Evolutionary conservation across 2,113 vertebrate species (phyloP), one percentile per base, ranked within the genome.

Genomic region (Vicugna pacos): DNA sequence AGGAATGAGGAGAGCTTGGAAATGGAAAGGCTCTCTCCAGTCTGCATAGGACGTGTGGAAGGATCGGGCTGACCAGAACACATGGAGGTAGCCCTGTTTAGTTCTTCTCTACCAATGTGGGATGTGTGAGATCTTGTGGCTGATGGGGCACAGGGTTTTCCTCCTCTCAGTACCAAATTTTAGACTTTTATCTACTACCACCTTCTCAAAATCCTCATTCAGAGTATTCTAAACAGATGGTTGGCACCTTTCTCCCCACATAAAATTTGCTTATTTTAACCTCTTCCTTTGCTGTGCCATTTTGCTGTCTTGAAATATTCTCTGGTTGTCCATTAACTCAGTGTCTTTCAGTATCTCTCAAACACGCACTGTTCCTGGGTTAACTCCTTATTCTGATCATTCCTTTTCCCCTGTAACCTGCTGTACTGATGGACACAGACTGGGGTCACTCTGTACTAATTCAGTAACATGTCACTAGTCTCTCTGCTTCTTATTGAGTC

Each of bases 71-170:
- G 24, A 92, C 30, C 28, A 77, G 42, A 65, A 64, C 38, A 50
- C 65, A 54, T 87, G 24, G 62, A 97, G 95, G 92, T 97, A 93
- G n/a, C n/a, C 8, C 30, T 52, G 6, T 19, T 50, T n/a, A 54
- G 20, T 13, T 58, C 35, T 70, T 35, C 52, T 88, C 67, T 64
- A 32, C 65, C 75, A 79, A 1, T 38, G 48, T 20, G 54, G 64
- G 19, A 50, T 54, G 75, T 22, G 20, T 35, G 38, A 86, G n/a
- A 13, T 64, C 46, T 9, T 79, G 48, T 52, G 15, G 14, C 52
- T 26, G 30, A 22, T 13, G 38, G 94, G 24, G n/a, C 56, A 81
- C 24, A 77, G 32, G 8, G 35, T 76, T 87, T 60, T 79, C 38
- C 67, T 87, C 56, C 75, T 93, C 65, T 87, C 42, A 54, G 73